Conservation (phyloP, 2,888 invertebrate genomes). For the Drosophila leonis region DNA sequence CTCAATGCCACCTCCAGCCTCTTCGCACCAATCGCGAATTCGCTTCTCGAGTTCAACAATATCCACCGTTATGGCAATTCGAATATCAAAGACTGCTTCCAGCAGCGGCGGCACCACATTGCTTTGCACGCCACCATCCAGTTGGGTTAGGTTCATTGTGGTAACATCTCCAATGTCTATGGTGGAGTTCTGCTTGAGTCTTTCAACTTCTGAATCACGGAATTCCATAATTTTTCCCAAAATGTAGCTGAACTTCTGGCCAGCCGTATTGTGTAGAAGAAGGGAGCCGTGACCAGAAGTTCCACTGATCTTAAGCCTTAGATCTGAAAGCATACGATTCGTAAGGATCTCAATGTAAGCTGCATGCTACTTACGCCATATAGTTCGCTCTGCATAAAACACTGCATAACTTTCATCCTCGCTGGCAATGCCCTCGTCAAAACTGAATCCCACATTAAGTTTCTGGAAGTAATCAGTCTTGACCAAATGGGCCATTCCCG, state of each 20-base stretch:
- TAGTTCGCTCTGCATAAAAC: slow-evolving; percentile 88
- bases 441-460: slow-evolving; percentile 90
- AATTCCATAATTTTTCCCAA: slow-evolving; percentile 88
- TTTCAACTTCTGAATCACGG: slow-evolving; percentile 87
- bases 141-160: slow-evolving; percentile 90
- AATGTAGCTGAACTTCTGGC: slow-evolving; percentile 89
- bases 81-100: slow-evolving; percentile 88
- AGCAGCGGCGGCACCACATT: slow-evolving; percentile 93
- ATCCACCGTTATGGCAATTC: slow-evolving; percentile 87
- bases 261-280: slow-evolving; percentile 89
- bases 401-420: slow-evolving; percentile 88
- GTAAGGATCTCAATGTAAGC: neutral
- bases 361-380: slow-evolving; percentile 89
- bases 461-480: slow-evolving; percentile 88
- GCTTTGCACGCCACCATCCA: slow-evolving; percentile 91
- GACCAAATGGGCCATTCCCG: slow-evolving; percentile 90
- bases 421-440: slow-evolving; percentile 93
- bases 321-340: slow-evolving; percentile 83
- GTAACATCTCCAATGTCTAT: slow-evolving; percentile 89
- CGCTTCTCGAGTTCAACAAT: slow-evolving; percentile 87
- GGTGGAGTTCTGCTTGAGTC: slow-evolving; percentile 85
- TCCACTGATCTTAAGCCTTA: slow-evolving; percentile 88
- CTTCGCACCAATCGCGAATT: slow-evolving; percentile 87
- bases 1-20: slow-evolving; percentile 90
- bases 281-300: slow-evolving; percentile 91